phyloP scores from a whole-genome alignment of 2,797 vertebrate species.

The Petrocephalus sullivani region DNA sequence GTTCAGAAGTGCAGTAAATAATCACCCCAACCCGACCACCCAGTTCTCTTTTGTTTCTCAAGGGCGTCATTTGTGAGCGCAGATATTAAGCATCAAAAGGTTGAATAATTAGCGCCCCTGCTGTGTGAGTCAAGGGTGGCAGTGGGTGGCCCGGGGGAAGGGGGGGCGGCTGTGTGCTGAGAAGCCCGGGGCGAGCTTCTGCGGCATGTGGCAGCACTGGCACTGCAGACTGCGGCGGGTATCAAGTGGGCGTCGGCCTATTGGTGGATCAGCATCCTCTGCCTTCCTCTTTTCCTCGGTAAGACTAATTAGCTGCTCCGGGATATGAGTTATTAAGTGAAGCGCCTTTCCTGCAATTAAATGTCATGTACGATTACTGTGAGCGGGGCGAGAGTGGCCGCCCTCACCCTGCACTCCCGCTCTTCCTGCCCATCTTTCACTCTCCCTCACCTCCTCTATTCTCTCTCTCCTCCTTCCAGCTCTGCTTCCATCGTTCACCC shows the following conservation, averaged over 20 bases:
- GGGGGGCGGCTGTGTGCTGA: slow-evolving; percentile 41
- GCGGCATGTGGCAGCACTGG: neutral
- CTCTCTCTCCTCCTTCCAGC: slow-evolving; percentile 16
- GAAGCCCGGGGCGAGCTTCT: slow-evolving; percentile 45
- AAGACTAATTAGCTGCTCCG: slow-evolving; percentile 57
- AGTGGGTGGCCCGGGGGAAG: neutral
- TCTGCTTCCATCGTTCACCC: slow-evolving; percentile 15
- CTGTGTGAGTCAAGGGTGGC: slow-evolving; percentile 36
- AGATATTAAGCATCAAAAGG: slow-evolving; percentile 49
- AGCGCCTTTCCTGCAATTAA: slow-evolving; percentile 52
- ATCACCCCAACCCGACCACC: slow-evolving; percentile 26
- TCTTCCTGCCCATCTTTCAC: slow-evolving; percentile 27
- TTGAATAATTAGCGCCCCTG: slow-evolving; percentile 45
- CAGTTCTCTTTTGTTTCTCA: slow-evolving; percentile 37
- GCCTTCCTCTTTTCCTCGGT: slow-evolving; percentile 32
- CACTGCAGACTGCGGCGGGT: neutral
- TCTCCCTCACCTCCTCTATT: slow-evolving; percentile 11
- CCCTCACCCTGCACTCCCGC: slow-evolving; percentile 33
- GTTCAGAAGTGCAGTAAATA: slow-evolving; percentile 52
- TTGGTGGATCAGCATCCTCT: slow-evolving; percentile 29
- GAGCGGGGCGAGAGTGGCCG: slow-evolving; percentile 43
- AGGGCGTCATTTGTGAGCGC: slow-evolving; percentile 53
- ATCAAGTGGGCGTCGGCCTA: neutral
- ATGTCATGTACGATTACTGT: slow-evolving; percentile 61
- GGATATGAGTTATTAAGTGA: slow-evolving; percentile 62